Conservation (phyloP, 2,797 vertebrate species). For the Trachops cirrhosus region DNA sequence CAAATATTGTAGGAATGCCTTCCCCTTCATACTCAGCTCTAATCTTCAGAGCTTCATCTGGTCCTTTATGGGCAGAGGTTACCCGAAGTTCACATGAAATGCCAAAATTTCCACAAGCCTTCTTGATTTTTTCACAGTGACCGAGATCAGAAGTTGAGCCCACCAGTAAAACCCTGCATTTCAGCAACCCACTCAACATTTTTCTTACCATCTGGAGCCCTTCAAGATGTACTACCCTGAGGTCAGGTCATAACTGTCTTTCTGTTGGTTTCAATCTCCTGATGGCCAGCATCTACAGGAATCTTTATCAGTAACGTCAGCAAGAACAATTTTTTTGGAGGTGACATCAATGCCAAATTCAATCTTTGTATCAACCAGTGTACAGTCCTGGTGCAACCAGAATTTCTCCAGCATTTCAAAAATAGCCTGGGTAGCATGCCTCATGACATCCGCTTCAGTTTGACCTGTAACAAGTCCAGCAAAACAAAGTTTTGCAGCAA, state of each 20-base stretch:
- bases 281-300: constrained; percentile 97
- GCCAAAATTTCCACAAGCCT: constrained; percentile 89
- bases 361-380: constrained; percentile 98
- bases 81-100: constrained; percentile 92
- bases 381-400: constrained; percentile 95
- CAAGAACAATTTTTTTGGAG: constrained; percentile 91
- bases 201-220: constrained; percentile 95
- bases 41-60: constrained; percentile 96
- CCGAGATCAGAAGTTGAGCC: constrained; percentile 93
- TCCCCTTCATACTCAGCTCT: constrained; percentile 98
- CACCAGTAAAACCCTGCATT: constrained; percentile 94
- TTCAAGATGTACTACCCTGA: constrained; percentile 97
- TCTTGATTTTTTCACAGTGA: constrained; percentile 95
- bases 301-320: constrained; percentile 98
- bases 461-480: constrained; percentile 90
- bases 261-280: constrained; percentile 96
- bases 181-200: constrained; percentile 99
- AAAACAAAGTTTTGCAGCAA: constrained; percentile 89
- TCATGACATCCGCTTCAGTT: constrained; percentile 97
- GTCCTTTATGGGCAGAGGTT: constrained; percentile 97
- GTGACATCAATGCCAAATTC: constrained; percentile 95
- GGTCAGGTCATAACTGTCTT: constrained; percentile 97
- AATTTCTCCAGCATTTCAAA: constrained; percentile 97
- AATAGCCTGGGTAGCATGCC: constrained; percentile 93
- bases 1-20: constrained; percentile 90